Conservation (phyloP, 2,797 vertebrate species). For the Acanthornis magna region DNA sequence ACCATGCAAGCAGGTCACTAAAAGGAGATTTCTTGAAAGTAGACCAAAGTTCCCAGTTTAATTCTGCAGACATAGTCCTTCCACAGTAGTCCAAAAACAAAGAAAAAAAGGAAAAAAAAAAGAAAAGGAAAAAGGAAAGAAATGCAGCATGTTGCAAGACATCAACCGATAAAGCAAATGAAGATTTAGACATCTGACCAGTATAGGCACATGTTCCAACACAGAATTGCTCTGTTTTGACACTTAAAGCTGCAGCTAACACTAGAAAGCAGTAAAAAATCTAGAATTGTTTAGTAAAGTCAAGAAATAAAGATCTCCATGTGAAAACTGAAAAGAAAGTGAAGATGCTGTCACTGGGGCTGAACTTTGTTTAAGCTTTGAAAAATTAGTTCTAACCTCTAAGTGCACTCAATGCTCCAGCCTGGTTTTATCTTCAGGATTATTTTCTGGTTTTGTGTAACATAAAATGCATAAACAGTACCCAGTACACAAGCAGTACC, state of each 20-base stretch:
- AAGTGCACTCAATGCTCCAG: background rate
- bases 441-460: background rate
- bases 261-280: background rate
- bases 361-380: background rate
- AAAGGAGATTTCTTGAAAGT: background rate
- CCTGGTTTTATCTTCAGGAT: background rate
- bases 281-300: background rate
- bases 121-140: background rate
- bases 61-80: background rate
- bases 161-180: background rate
- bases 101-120: background rate
- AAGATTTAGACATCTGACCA: background rate
- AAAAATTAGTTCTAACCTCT: background rate
- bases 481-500: background rate
- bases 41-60: background rate
- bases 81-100: background rate
- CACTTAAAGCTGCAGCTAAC: background rate
- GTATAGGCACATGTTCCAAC: background rate
- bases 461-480: background rate
- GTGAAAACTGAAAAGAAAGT: background rate
- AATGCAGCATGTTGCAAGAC: background rate
- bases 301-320: background rate
- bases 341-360: background rate
- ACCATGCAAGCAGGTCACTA: background rate
- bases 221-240: background rate